Base-by-base conservation (phyloP, 2,797 vertebrate genomes). In the Enteromius treurensis region DNA sequence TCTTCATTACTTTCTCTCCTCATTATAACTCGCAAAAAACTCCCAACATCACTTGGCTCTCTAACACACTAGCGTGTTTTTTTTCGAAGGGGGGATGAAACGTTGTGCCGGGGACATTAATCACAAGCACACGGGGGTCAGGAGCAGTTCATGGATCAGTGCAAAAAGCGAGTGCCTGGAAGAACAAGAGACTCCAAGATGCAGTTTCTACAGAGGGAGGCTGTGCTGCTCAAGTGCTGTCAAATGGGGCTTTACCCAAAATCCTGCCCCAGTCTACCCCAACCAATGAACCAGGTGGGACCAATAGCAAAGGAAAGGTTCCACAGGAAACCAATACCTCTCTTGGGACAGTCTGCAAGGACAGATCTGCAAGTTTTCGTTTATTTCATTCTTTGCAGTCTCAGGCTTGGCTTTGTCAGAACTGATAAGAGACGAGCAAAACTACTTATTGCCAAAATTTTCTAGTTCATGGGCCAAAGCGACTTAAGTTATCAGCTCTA, bases 121-220 rank as follows among this genome's bases (percentile, higher is more conserved):
- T 94, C 93, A 94, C 88, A 82, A 88, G 90, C 89, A 85, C 29
- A 75, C 88, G 17, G 87, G 90, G 92, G 92, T 94, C 93, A 92
- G 87, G 83, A 29, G 86, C 86, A 93, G 93, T 92, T 94, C 92
- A 92, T 77, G 23, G 83, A 85, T 83, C 78, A 80, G 86, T 85
- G 88, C 81, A 85, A 85, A 80, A 65, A 85, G 84, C 47, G 83
- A 89, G 87, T 87, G 49, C 4, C 83, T 87, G 76, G 85, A 75
- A 74, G 75, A 81, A 84, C 53, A 75, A 84, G 77, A 76, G 80
- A 82, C 47, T 77, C 0, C 87, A 76, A 86, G 74, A 87, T 80
- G 83, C 80, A 84, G 60, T 75, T 79, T 75, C 75, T 75, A 78
- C 58, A 77, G 64, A 84, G 79, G 68, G 71, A 82, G 60, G 47